Base-by-base conservation (phyloP, 2,113 vertebrate genomes). In the Rhadina sibilatrix region DNA sequence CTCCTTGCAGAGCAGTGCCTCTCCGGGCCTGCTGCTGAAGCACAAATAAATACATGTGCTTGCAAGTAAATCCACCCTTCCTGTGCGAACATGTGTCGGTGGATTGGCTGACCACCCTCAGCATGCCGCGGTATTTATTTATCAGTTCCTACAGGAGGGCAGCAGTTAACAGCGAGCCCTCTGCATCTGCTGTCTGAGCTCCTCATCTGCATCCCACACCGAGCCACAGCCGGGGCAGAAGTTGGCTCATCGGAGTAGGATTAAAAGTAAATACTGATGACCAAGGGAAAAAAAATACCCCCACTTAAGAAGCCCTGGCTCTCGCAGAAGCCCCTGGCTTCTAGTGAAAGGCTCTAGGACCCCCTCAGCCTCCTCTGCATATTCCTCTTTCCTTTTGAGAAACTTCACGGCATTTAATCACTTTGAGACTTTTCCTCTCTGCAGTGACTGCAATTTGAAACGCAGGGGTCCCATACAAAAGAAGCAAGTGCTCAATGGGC, bases 391-490 rank as follows among this genome's bases (percentile, higher is more conserved):
- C 56, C 68, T 95, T 97, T 95, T 94, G 84, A 97, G 95, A 95
- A 94, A 71, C 89, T 95, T 95, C 72, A 65, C 91, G 96, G 94
- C 91, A 49, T 97, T 97, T 97, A 97, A 96, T 96, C 89, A 77
- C 87, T 93, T 91, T 3, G 90, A 92, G 80, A 80, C 84, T 91
- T 95, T 96, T 89, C 91, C 81, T 92, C 80, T 96, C 89, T 33
- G 28, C 86, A n/a, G 93, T 50, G 81, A 54, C 90, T 97, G 95
- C 92, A 98, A 92, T 97, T 97, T 95, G 97, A 98, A 97, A 97
- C 85, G 93, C 94, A 72, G 94, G 85, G 93, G 92, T 94, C 96
- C 94, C 85, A 84, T 98, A 98, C 95, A 98, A 97, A 97, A 97
- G 90, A 47, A 61, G 77, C 80, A 31, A 87, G 92, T 47, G 94